Conservation (phyloP, 2,113 vertebrate genomes). For the Pipa parva region DNA sequence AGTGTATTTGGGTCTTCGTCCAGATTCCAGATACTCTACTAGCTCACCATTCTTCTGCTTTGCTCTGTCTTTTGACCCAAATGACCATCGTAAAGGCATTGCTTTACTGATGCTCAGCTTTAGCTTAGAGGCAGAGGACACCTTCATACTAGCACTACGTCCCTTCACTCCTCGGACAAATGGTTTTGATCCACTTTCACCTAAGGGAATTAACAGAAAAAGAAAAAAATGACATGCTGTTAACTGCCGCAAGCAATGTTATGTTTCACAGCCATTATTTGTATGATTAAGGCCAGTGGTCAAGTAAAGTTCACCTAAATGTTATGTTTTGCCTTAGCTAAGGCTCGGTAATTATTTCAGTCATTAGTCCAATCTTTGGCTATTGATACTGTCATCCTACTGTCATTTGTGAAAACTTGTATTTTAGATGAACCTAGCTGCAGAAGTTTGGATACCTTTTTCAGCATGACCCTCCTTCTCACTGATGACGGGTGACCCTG, state of each 20-base stretch:
- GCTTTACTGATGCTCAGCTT: conserved; percentile 64
- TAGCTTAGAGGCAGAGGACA: conserved; percentile 51
- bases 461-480: conserved; percentile 51
- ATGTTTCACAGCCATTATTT: too few relatives aligned
- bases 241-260: too few relatives aligned
- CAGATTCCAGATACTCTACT: conserved; percentile 83
- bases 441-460: conserved; percentile 60
- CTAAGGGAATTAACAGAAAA: conserved; percentile 50
- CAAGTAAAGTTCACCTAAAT: too few relatives aligned
- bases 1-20: conserved; percentile 74
- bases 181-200: conserved; percentile 61
- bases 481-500: conserved; percentile 61
- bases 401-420: too few relatives aligned
- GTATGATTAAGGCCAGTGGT: too few relatives aligned
- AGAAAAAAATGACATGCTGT: background rate
- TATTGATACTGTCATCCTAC: too few relatives aligned
- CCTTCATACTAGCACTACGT: conserved; percentile 73
- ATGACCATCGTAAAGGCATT: conserved; percentile 72
- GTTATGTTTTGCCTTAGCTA: too few relatives aligned
- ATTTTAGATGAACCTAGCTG: too few relatives aligned
- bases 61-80: conserved; percentile 62
- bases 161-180: conserved; percentile 64
- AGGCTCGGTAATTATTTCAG: too few relatives aligned
- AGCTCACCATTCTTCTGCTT: conserved; percentile 62
- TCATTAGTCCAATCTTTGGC: too few relatives aligned